Base-by-base conservation (phyloP, 2,113 vertebrate species). In the Spea bombifrons region DNA sequence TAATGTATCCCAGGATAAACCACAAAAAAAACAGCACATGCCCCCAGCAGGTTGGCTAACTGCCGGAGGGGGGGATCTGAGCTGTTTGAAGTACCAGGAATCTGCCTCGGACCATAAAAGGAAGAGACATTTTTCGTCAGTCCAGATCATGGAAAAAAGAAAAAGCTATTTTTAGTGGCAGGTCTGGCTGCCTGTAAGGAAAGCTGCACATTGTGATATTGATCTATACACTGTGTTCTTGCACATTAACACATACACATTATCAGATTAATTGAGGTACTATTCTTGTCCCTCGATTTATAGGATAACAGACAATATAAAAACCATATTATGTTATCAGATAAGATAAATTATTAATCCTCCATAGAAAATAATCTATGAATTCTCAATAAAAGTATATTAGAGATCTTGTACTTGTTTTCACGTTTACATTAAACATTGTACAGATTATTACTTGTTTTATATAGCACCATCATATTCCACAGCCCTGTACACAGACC, bases 31-130 rank as follows among this genome's bases (percentile, higher is more conserved):
- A 66, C 15, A 66, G 59, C 55, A 68, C 69, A 55, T 81, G 46
- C 77, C 86, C 89, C 88, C 86, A 75, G 81, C 79, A 78, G 80
- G 84, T 87, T 88, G 88, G 87, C 88, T 86, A 65, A 3, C 50
- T 75, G 61, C 75, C 83, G 63, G 49, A 64, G 68, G 71, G 68
- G 71, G 88, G 86, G 86, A 87, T 86, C 84, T 75, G 81, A 86
- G 86, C 85, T 45, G 77, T 83, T 81, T 85, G 76, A 76, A 9
- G 84, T 83, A 87, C 84, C 80, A 83, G 83, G 75, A 88, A 89
- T 86, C 87, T 88, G 88, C 86, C 85, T 86, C 89, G 92, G 89
- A 90, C 93, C 92, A 93, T 93, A 93, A 92, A 94, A 91, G 93
- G 86, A 89, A 92, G 88, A 90, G 82, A 90, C 16, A 80, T 80